Conservation (phyloP, 2,797 vertebrate genomes). For the Helicolenus hilgendorfi region DNA sequence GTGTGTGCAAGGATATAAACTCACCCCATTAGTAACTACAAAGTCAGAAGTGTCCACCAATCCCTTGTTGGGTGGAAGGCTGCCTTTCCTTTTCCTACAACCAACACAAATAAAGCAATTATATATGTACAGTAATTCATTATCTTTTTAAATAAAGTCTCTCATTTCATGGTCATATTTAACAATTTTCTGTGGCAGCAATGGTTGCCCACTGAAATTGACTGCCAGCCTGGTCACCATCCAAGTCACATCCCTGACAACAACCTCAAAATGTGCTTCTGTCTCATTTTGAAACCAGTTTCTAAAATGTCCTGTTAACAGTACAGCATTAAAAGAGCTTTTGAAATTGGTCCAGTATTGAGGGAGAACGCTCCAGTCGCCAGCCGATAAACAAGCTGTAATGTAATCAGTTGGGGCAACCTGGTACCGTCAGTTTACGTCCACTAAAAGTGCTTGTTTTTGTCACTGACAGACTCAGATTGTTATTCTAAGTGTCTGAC, state of each 20-base stretch:
- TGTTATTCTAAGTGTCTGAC: too few relatives aligned
- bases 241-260: background rate
- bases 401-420: too few relatives aligned
- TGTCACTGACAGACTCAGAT: too few relatives aligned
- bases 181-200: background rate
- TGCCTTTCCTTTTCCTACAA: slow-evolving; percentile 61
- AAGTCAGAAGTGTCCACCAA: slow-evolving; percentile 23
- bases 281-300: background rate
- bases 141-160: background rate
- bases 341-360: too few relatives aligned
- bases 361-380: too few relatives aligned
- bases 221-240: background rate
- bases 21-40: slow-evolving; percentile 58
- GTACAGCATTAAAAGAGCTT: background rate
- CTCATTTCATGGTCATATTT: background rate
- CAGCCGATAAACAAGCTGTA: too few relatives aligned
- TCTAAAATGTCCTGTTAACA: background rate
- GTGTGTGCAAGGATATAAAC: background rate
- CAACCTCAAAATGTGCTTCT: background rate
- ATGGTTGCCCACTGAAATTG: background rate
- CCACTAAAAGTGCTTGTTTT: too few relatives aligned
- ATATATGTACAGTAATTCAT: background rate
- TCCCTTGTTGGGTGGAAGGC: background rate
- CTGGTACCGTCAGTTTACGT: too few relatives aligned
- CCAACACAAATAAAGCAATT: slow-evolving; percentile 1